Evolutionary conservation across 2,797 vertebrate genomes (phyloP).

Genomic region (Pseudocheirus occidentalis): DNA sequence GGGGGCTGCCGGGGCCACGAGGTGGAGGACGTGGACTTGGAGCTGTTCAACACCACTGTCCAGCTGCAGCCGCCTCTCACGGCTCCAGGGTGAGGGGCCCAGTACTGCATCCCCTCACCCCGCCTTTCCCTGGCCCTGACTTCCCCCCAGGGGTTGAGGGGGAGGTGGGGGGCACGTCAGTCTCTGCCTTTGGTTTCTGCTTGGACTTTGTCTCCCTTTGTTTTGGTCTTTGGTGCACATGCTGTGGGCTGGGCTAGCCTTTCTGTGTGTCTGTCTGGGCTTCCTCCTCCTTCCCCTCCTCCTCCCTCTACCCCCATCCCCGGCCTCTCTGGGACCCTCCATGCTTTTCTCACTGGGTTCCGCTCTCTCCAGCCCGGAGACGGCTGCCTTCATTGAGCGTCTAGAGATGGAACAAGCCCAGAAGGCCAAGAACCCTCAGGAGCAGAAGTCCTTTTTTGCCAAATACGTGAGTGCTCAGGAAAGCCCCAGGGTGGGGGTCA

Average conservation of each 20-base stretch:
- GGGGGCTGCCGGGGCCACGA: constrained; percentile 90
- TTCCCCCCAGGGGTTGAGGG: too few species aligned
- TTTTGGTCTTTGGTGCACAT: too few species aligned
- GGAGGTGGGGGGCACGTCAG: neutral
- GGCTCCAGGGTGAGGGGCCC: constrained; percentile 88
- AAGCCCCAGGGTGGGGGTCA: too few species aligned
- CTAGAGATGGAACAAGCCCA: constrained; percentile 93
- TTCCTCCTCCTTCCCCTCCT: too few species aligned
- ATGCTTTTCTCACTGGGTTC: too few species aligned
- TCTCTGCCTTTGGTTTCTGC: too few species aligned
- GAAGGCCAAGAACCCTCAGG: constrained; percentile 94
- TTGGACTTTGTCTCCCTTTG: too few species aligned
- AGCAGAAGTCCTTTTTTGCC: constrained; percentile 96
- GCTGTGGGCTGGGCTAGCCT: too few species aligned
- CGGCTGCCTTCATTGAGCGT: constrained; percentile 90
- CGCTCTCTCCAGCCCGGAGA: constrained; percentile 88
- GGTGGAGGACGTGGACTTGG: constrained; percentile 92
- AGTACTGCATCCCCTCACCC: fast-evolving
- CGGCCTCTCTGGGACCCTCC: too few species aligned
- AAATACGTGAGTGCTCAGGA: constrained; percentile 90
- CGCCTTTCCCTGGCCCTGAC: neutral
- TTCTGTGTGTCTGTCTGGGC: too few species aligned
- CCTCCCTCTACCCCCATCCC: too few species aligned
- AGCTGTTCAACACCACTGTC: constrained; percentile 92
- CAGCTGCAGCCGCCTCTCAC: constrained; percentile 86